phyloP scores from a whole-genome alignment of 2,888 invertebrate species.

The Eutolmus rufibarbis region DNA sequence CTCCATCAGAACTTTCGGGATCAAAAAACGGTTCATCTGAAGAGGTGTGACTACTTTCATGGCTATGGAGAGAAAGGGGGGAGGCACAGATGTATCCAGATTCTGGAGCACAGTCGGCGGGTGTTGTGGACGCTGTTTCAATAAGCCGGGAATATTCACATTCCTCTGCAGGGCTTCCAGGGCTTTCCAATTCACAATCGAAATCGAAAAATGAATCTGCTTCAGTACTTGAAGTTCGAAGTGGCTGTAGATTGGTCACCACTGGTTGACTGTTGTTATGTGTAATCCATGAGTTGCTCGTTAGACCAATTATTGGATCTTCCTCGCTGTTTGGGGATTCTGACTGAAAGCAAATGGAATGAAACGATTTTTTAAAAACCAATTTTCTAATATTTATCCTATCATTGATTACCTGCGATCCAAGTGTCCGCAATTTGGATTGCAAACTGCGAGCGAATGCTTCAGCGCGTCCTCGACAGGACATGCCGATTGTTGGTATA shows the following conservation, averaged over 20 bases:
- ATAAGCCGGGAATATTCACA: slow-evolving; percentile 65
- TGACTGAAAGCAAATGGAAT: slow-evolving; percentile 51
- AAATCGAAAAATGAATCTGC: slow-evolving; percentile 72
- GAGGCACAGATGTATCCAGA: slow-evolving; percentile 65
- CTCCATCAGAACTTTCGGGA: slow-evolving; percentile 57
- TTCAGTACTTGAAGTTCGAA: slow-evolving; percentile 59
- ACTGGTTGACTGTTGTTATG: slow-evolving; percentile 56
- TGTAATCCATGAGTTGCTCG: slow-evolving; percentile 60
- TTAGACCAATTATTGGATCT: slow-evolving; percentile 57
- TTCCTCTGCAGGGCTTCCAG: slow-evolving; percentile 74
- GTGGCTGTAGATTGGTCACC: slow-evolving; percentile 65
- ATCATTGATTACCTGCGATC: slow-evolving; percentile 53
- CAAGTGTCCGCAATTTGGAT: slow-evolving; percentile 75
- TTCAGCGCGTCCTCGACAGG: slow-evolving; percentile 81
- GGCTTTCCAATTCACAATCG: slow-evolving; percentile 71
- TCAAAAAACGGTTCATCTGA: slow-evolving; percentile 65
- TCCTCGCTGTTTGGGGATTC: slow-evolving; percentile 56
- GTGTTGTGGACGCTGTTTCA: slow-evolving; percentile 66
- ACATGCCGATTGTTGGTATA: slow-evolving; percentile 70
- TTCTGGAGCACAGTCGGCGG: slow-evolving; percentile 63
- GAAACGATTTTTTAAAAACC: slow-evolving; percentile 9
- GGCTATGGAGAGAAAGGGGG: slow-evolving; percentile 51
- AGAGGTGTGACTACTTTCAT: slow-evolving; percentile 63
- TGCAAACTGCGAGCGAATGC: slow-evolving; percentile 81
- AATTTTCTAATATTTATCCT: background rate